These are phyloP conservation scores for Lemur catta DNA, from an alignment of 2,797 vertebrate species.

Conservation along the genomic window DNA sequence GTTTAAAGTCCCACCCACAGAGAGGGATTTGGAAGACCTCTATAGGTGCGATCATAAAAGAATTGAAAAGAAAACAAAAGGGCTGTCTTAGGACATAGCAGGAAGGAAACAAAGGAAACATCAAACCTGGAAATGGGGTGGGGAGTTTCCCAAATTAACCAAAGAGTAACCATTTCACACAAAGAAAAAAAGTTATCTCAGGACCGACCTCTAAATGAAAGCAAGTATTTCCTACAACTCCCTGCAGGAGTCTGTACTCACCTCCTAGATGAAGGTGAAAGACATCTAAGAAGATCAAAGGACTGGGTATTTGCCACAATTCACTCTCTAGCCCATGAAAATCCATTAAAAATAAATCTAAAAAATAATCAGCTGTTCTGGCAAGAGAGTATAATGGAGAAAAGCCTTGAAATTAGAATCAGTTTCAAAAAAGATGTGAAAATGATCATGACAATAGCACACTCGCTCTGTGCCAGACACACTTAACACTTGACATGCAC, in stretches of 20 bases:
- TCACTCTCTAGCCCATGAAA: neutral
- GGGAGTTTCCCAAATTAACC: too few relatives aligned
- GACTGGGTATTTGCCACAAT: neutral
- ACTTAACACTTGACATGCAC: neutral
- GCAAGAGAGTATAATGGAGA: neutral
- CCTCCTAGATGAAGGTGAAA: neutral
- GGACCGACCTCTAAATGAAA: neutral
- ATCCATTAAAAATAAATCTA: neutral
- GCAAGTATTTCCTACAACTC: neutral
- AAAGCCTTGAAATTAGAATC: neutral
- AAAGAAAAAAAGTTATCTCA: neutral
- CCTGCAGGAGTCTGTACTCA: neutral
- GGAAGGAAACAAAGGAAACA: too few relatives aligned
- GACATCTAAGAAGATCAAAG: neutral
- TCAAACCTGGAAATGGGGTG: too few relatives aligned
- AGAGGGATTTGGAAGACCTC: neutral
- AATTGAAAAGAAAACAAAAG: too few relatives aligned
- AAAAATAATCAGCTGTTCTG: neutral
- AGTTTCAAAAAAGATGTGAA: neutral
- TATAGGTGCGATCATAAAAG: too few relatives aligned
- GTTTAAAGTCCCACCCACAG: neutral
- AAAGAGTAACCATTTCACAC: neutral
- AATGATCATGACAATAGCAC: neutral
- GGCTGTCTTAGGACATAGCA: too few relatives aligned
- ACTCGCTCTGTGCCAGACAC: neutral